Evolutionary conservation across 2,113 vertebrate genomes (phyloP), one percentile per base, ranked within the genome.

Genomic region (Heloderma charlesbogerti): DNA sequence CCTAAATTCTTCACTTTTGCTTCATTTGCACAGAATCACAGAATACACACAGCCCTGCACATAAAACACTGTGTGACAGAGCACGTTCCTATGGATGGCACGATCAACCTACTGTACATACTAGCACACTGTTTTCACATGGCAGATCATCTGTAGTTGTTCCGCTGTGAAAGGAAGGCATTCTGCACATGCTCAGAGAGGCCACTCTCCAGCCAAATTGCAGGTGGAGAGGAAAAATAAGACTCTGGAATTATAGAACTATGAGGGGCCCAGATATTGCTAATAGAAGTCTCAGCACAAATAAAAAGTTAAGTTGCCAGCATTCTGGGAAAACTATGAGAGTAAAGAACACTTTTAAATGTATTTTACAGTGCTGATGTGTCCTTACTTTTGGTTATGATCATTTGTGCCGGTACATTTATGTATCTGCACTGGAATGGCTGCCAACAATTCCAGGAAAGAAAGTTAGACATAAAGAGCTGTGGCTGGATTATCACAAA

Each of bases 391-490:
- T 89, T 45, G 66, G 29, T 27, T 66, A 67, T 27, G 40, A 48
- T 77, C 25, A n/a, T 74, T 77, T 66, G 18, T 48, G 3, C 54
- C 66, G 60, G 54, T 34, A 66, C 40, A 48, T 63, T 66, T 84
- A 27, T 90, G 77, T 37, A 75, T 48, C 54, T 51, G 29, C n/a
- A 9, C 29, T 66, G 18, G 57, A 84, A 67, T 66, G n/a, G 29
- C 40, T 90, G 54, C 34, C 71, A 90, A 51, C 40, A 34, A 27
- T 84, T 51, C 43, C 81, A 90, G 54, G 81, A 77, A 48, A 90
- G 71, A 77, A 88, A 80, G 43, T n/a, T 27, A 48, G 60, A 9
- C 51, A 72, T 40, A 83, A 72, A 89, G 60, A 78, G 15, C 22
- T 77, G 43, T 84, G 48, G 71, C 82, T 29, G 54, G 27, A 10